Evolutionary conservation across 37 sponge, comb jelly and placozoan genomes (phyloP), one percentile per base, ranked within the genome.

Genomic region (Tethya wilhelma): DNA sequence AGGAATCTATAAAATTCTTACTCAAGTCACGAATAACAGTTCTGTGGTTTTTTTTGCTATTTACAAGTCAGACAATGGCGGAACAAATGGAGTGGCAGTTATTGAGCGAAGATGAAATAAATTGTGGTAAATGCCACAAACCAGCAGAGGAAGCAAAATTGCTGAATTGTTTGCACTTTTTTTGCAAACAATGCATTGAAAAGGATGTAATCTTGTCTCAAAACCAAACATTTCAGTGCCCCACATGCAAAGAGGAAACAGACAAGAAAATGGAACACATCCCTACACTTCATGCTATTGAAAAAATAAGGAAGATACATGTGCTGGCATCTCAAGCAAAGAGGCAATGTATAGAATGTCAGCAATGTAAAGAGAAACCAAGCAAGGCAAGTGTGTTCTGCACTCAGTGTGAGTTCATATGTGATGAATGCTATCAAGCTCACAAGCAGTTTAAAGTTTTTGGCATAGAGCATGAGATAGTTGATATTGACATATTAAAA

Each of bases 341-440:
- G 14, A 9, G 9, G 53, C 9, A 14, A 14, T 9, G 14, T 49
- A 49, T 49, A 49, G 14, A 9, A 49, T 49, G 53, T 49, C 14
- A 49, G 14, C 9, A 19, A 14, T 49, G 53, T 49, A 14, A 9
- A 9, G 14, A 9, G 9, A 19, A 9, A 9, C 53, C 53, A 19
- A 29, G 14, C 25, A n/a, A 41, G 2, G 49, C 25, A 2, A 73
- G 26, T 45, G 9, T 0, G 53, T 17, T 92, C 96, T 36, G 92
- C 96, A 69, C 93, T 93, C 19, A 96, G 83, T 25, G 93, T 93
- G 33, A 90, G 84, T 38, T 90, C 96, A 79, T 93, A 87, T 67
- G 83, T 91, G 23, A 92, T 91, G 2, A 93, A 87, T 69, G 85
- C 81, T 43, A 90, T 90, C 67, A 57, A 25, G 65, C 90, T 88